phyloP scores from a whole-genome alignment of 2,797 vertebrate species.

The Sebastes diploproa region DNA sequence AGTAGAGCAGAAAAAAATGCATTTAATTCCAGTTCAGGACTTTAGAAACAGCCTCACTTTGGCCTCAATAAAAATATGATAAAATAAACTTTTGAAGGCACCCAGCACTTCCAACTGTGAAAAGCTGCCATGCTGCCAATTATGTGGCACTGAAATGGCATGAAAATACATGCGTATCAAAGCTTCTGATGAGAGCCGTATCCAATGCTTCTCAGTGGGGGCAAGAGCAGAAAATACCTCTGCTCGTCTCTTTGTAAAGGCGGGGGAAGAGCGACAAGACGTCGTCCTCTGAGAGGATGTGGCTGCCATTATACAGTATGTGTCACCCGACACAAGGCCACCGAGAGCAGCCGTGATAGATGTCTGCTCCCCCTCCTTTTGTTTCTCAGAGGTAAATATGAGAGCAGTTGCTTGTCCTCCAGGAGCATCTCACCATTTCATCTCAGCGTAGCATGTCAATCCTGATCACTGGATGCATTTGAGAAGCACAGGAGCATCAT shows the following conservation, averaged over 20 bases:
- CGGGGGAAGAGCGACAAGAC: not conserved
- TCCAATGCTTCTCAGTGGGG: not conserved
- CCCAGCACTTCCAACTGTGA: too few species aligned
- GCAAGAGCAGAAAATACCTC: not conserved
- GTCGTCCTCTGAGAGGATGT: conserved; percentile 41
- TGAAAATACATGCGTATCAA: too few species aligned
- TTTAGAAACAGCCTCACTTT: too few species aligned
- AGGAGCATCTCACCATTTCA: conserved; percentile 54
- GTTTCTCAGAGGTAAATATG: conserved; percentile 44
- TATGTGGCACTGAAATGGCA: too few species aligned
- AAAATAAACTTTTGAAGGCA: too few species aligned
- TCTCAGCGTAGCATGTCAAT: conserved; percentile 52
- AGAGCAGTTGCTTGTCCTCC: conserved; percentile 40
- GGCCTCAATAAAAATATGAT: too few species aligned
- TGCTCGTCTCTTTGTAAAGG: not conserved
- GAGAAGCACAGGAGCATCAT: conserved; percentile 46
- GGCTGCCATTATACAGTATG: conserved; percentile 58
- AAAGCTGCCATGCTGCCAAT: too few species aligned
- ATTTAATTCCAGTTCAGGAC: too few species aligned
- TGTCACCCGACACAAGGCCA: conserved; percentile 63
- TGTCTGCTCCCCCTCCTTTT: not conserved
- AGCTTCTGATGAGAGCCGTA: not conserved
- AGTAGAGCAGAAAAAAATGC: too few species aligned
- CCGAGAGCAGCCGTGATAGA: conserved; percentile 41
- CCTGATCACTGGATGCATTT: conserved; percentile 46